Conservation (phyloP, 2,113 vertebrate species). For the Clarias gariepinus region DNA sequence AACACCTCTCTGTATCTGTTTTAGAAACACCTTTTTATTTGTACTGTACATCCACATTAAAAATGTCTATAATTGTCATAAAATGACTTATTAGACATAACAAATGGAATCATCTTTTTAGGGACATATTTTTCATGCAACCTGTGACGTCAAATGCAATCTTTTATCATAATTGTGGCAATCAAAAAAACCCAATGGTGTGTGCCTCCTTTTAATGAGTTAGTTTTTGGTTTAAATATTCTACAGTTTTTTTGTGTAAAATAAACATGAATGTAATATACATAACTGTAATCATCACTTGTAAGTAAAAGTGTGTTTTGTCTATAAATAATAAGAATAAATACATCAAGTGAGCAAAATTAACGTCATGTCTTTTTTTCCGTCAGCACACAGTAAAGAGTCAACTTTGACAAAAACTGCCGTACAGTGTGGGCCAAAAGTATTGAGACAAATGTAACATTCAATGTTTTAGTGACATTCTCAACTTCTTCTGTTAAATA, state of each 20-base stretch:
- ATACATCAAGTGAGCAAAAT: conserved; percentile 60
- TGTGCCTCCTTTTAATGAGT: conserved; percentile 31
- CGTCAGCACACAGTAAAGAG: background rate
- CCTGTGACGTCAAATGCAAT: conserved; percentile 27
- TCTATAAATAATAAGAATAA: conserved; percentile 71
- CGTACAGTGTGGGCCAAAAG: no score
- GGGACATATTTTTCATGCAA: background rate
- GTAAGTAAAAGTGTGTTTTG: conserved; percentile 79
- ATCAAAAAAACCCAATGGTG: conserved; percentile 10
- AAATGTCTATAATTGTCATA: background rate
- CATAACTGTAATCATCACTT: conserved; percentile 78
- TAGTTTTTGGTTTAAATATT: conserved; percentile 54
- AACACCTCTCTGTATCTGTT: background rate
- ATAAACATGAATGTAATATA: conserved; percentile 76
- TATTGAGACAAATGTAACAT: no score
- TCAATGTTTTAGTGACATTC: no score
- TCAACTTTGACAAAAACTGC: no score
- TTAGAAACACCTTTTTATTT: background rate
- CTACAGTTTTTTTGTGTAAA: conserved; percentile 68
- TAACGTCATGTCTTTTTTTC: conserved; percentile 3
- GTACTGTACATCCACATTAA: background rate
- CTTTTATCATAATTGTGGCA: conserved; percentile 27
- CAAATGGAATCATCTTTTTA: background rate
- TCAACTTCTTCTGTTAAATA: no score
- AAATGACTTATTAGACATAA: background rate